Conservation (phyloP, 2,113 vertebrate species). For the Alligator sinensis region DNA sequence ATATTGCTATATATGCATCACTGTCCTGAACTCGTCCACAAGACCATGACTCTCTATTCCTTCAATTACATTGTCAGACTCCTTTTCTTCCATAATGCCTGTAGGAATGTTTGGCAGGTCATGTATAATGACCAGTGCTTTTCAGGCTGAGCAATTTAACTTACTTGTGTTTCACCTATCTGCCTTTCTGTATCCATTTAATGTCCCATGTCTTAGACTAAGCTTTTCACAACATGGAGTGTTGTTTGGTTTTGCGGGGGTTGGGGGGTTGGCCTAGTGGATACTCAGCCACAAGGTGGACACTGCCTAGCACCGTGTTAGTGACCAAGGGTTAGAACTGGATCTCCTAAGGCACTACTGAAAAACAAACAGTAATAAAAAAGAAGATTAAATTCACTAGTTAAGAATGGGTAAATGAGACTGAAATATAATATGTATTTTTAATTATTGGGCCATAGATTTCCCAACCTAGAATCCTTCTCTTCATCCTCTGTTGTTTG, state of each 20-base stretch:
- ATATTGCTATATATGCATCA: background rate
- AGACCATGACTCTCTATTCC: background rate
- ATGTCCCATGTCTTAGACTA: background rate
- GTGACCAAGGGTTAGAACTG: background rate
- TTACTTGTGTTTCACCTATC: background rate
- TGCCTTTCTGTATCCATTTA: background rate
- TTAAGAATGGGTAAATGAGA: constrained; percentile 8
- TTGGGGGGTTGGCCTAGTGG: no score
- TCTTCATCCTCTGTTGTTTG: background rate
- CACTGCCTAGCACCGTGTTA: background rate
- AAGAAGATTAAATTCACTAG: constrained; percentile 8
- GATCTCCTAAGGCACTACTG: background rate
- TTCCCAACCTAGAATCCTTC: background rate
- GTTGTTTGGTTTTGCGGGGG: background rate
- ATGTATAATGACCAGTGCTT: background rate
- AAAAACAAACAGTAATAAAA: constrained; percentile 25
- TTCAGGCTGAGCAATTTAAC: background rate
- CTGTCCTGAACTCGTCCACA: background rate
- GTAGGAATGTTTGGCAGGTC: background rate
- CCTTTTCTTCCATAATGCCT: background rate
- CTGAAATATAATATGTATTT: background rate
- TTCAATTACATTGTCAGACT: background rate
- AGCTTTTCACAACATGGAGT: constrained; percentile 5
- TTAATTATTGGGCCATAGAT: constrained; percentile 1
- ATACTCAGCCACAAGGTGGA: no score